Percentiles rank a stretch among this genome's conserved stretches.
Evolutionary conservation across 2,797 vertebrate species (phyloP).

Genomic region (Psittacula echo): DNA sequence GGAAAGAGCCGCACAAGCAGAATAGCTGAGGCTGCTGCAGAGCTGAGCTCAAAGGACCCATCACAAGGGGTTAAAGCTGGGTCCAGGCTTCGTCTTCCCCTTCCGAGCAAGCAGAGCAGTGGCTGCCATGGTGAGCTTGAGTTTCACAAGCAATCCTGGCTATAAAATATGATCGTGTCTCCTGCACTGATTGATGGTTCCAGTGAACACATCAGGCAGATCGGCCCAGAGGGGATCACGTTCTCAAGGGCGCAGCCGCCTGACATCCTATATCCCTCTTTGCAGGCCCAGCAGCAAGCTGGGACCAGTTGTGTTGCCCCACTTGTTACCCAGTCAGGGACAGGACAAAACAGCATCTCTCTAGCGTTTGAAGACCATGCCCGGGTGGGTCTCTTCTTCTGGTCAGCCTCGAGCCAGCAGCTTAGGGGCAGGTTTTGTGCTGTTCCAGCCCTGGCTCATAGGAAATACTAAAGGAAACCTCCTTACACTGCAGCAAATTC

Average conservation of each 20-base stretch:
- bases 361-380: accelerated
- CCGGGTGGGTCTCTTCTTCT: accelerated
- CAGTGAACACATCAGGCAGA: background rate
- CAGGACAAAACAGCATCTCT: background rate
- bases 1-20: background rate
- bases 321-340: background rate
- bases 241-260: slow-evolving; percentile 52
- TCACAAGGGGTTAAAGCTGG: slow-evolving; percentile 60
- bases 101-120: background rate
- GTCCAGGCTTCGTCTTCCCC: background rate
- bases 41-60: background rate
- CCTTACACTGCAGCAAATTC: accelerated
- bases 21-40: background rate
- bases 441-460: background rate
- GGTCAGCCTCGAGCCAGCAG: background rate
- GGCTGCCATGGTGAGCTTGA: slow-evolving; percentile 29
- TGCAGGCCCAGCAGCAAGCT: background rate
- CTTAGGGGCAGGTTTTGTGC: background rate
- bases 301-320: background rate
- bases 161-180: slow-evolving; percentile 71
- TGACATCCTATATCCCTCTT: slow-evolving; percentile 50
- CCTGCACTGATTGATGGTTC: slow-evolving; percentile 66
- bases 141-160: slow-evolving; percentile 63
- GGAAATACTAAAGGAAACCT: background rate
- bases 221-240: slow-evolving; percentile 21